phyloP scores from a whole-genome alignment of 2,888 invertebrate genomes.

The Rhingia rostrata region DNA sequence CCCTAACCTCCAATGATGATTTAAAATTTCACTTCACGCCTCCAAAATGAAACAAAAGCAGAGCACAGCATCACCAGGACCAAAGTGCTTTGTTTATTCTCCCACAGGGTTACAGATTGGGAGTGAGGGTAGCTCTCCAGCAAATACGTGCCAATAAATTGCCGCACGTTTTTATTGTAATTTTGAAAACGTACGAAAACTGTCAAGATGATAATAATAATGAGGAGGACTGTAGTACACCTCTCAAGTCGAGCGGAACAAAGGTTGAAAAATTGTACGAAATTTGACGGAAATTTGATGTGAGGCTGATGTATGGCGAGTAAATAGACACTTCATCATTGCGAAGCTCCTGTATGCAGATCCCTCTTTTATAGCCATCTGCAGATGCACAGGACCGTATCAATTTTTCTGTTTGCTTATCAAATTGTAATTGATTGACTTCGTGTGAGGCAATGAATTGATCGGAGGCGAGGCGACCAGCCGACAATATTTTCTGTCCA shows the following conservation, averaged over 20 bases:
- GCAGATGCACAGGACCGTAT: conserved; percentile 35
- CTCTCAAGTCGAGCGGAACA: conserved; percentile 46
- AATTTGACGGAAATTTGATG: conserved; percentile 34
- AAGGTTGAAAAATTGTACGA: conserved; percentile 56
- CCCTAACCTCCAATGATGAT: conserved; percentile 39
- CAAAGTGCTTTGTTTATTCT: conserved; percentile 68
- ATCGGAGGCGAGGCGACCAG: conserved; percentile 62
- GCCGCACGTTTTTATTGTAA: conserved; percentile 82
- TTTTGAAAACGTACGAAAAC: conserved; percentile 78
- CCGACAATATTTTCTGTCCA: conserved; percentile 65
- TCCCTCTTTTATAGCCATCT: conserved; percentile 32
- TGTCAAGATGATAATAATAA: conserved; percentile 78
- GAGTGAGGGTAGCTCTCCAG: conserved; percentile 43
- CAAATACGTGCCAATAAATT: conserved; percentile 79
- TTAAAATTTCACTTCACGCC: conserved; percentile 74
- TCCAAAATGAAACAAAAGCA: conserved; percentile 52
- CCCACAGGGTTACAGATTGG: conserved; percentile 72
- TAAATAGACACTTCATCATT: conserved; percentile 1
- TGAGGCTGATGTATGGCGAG: conserved; percentile 6
- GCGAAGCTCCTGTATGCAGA: conserved; percentile 21
- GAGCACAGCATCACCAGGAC: conserved; percentile 13
- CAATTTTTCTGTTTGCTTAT: conserved; percentile 68
- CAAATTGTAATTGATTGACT: conserved; percentile 74
- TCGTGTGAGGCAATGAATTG: conserved; percentile 50
- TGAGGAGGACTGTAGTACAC: conserved; percentile 49